Evolutionary conservation across 2,888 invertebrate species (phyloP).

Genomic region (Sclerodermus sp.): DNA sequence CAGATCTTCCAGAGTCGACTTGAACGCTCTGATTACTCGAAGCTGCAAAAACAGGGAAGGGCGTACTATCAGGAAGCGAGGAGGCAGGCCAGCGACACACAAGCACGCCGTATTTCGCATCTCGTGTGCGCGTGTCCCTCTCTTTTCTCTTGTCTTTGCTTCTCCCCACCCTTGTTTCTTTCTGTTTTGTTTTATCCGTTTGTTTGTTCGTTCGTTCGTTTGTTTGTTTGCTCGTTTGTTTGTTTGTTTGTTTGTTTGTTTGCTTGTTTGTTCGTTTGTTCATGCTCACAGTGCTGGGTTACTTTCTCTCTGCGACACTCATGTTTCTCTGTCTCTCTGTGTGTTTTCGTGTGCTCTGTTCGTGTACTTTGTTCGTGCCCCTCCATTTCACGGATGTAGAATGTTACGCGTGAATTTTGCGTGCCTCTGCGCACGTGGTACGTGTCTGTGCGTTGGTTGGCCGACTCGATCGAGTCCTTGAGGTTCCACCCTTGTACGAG

Average conservation of each 20-base stretch:
- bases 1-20: conserved; percentile 98
- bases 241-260: too few species aligned
- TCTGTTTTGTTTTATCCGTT: background rate
- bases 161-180: too few species aligned
- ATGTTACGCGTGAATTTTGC: background rate
- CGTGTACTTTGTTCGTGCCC: too few species aligned
- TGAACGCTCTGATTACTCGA: conserved; percentile 99
- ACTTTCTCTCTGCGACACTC: too few species aligned
- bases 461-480: too few species aligned
- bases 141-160: too few species aligned
- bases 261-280: too few species aligned
- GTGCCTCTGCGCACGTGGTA: conserved; percentile 1
- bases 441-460: conserved; percentile 3
- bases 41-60: conserved; percentile 86
- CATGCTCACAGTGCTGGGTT: too few species aligned
- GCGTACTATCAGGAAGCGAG: conserved; percentile 56
- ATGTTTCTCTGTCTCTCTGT: too few species aligned
- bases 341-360: too few species aligned
- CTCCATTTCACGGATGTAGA: too few species aligned
- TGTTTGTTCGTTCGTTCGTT: background rate
- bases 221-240: conserved; percentile 1
- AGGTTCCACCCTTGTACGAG: too few species aligned
- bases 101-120: conserved; percentile 41
- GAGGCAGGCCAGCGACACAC: conserved; percentile 54
- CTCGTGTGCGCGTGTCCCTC: conserved; percentile 1